These are phyloP conservation scores for Pseudolaguvia tuberculata DNA, from an alignment of 2,113 vertebrate genomes.

Conservation along the genomic window DNA sequence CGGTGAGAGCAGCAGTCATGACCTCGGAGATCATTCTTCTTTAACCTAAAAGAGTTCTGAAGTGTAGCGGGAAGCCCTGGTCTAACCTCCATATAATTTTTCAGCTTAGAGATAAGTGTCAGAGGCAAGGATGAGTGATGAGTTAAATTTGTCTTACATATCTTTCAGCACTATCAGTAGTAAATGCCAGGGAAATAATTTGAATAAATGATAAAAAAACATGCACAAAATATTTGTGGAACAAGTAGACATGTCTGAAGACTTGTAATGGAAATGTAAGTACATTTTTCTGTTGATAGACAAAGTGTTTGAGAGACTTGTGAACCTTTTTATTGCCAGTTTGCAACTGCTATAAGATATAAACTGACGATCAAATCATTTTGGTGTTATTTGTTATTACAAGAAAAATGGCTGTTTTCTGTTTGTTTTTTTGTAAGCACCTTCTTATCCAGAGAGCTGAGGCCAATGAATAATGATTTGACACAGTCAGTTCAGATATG, in stretches of 20 bases:
- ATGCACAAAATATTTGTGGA: conserved; percentile 65
- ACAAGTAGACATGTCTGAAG: conserved; percentile 63
- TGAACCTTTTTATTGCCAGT: conserved; percentile 74
- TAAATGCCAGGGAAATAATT: conserved; percentile 52
- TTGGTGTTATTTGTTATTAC: conserved; percentile 41
- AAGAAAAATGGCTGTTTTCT: neutral
- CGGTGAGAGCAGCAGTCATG: conserved; percentile 8
- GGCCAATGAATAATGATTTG: too few relatives aligned
- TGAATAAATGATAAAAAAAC: conserved; percentile 35
- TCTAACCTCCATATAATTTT: conserved; percentile 61
- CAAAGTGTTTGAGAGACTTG: conserved; percentile 70
- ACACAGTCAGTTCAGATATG: too few relatives aligned
- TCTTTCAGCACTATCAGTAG: conserved; percentile 59
- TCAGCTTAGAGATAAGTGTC: conserved; percentile 62
- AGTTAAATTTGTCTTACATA: conserved; percentile 54
- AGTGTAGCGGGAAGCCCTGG: conserved; percentile 59
- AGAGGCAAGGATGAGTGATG: conserved; percentile 57
- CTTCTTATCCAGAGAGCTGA: too few relatives aligned
- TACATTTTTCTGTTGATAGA: conserved; percentile 69
- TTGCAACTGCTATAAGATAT: conserved; percentile 75
- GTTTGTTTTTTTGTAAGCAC: too few relatives aligned
- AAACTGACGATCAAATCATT: conserved; percentile 65
- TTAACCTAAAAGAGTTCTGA: conserved; percentile 27
- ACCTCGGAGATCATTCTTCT: conserved; percentile 8
- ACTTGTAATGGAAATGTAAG: conserved; percentile 66